Conservation (phyloP, 2,888 invertebrate genomes). For the Ennomos erosarius region DNA sequence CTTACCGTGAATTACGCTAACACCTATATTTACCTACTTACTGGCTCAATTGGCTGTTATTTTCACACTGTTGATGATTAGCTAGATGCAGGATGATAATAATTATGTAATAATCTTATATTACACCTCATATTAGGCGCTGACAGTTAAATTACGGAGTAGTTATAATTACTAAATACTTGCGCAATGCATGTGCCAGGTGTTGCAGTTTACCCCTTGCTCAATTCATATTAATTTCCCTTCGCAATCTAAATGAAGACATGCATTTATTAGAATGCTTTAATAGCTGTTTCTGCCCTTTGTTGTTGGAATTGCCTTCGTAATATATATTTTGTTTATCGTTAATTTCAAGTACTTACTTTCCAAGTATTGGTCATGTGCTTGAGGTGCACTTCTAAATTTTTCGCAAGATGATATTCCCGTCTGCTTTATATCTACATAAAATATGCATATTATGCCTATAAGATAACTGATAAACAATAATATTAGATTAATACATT, state of each 20-base stretch:
- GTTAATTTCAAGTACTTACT: too few species aligned
- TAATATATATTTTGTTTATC: not conserved
- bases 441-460: too few species aligned
- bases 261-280: not conserved
- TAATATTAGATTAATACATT: too few species aligned
- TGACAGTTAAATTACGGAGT: constrained; percentile 1
- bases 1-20: constrained; percentile 37
- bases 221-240: not conserved
- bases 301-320: not conserved
- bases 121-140: not conserved
- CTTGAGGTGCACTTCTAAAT: too few species aligned
- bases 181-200: constrained; percentile 9
- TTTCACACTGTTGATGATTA: constrained; percentile 34
- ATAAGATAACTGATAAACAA: too few species aligned
- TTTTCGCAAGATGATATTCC: too few species aligned
- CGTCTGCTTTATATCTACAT: too few species aligned
- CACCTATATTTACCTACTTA: constrained; percentile 27
- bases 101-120: not conserved
- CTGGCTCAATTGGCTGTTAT: constrained; percentile 24
- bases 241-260: not conserved
- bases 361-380: too few species aligned
- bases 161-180: not conserved
- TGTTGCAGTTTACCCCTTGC: constrained; percentile 15
- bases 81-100: not conserved
- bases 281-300: not conserved